Percentiles rank a stretch among this genome's conserved stretches.
Evolutionary conservation across 2,888 invertebrate species (phyloP).

Genomic region (Ichneumon xanthorius): DNA sequence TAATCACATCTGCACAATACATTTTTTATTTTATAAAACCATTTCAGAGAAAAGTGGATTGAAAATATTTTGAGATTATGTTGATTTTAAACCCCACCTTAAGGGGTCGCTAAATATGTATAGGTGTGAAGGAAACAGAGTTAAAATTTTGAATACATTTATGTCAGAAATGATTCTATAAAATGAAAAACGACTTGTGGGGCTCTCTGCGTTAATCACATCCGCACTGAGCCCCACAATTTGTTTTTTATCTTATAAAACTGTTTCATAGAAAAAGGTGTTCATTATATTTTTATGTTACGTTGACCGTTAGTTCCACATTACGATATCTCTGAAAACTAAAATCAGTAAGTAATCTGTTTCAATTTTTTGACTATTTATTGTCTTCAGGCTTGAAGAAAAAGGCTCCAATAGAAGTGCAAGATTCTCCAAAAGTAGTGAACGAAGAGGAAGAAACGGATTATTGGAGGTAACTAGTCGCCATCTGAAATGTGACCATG

Average conservation of each 20-base stretch:
- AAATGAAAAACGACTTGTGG: too few relatives aligned
- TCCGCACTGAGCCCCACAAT: neutral
- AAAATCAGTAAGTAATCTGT: neutral
- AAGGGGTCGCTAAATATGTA: neutral
- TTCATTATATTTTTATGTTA: too few relatives aligned
- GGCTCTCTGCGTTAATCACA: too few relatives aligned
- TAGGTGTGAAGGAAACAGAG: too few relatives aligned
- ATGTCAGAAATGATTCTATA: too few relatives aligned
- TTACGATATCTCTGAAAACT: neutral
- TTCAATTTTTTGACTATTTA: neutral
- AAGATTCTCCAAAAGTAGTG: slow-evolving; percentile 9
- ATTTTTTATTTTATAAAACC: too few relatives aligned
- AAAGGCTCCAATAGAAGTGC: slow-evolving; percentile 14
- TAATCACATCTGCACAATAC: too few relatives aligned
- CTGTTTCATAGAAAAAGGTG: too few relatives aligned
- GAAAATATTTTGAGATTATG: too few relatives aligned
- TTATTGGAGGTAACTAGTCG: slow-evolving; percentile 12
- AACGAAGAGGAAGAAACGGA: neutral
- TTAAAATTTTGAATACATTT: too few relatives aligned
- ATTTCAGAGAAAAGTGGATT: too few relatives aligned
- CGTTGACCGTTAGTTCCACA: neutral
- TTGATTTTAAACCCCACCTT: too few relatives aligned
- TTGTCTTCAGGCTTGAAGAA: slow-evolving; percentile 51
- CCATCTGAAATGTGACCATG: neutral
- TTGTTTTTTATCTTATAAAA: neutral